Evolutionary conservation across 2,888 invertebrate genomes (phyloP), one percentile per base, ranked within the genome.

Genomic region (Luperina nickerlii): DNA sequence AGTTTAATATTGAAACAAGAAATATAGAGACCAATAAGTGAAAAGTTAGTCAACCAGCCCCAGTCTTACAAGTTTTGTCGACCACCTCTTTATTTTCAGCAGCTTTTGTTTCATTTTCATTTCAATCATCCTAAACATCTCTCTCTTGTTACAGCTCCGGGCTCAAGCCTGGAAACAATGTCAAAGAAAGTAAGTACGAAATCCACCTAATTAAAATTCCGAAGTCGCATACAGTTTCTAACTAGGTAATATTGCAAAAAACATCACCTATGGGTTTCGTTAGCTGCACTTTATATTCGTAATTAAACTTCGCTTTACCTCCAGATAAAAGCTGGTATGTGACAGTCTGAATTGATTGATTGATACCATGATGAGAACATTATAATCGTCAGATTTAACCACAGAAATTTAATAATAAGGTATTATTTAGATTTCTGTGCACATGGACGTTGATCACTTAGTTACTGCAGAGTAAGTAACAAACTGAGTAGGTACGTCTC

Each of bases 111-210:
- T 73, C 24, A 57, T 80, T 66, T 70, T 80, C 57, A 80, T 74
- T 66, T 32, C 5, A 66, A 81, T 66, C 74, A 81, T 48, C 38
- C 9, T 66, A 70, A 76, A 67, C 45, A 32, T 75, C 11, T 51
- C 4, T 80, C 60, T 81, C 54, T 80, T 79, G 79, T 79, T 79
- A 11, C 79, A 79, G 79, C 74, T 80, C 48, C 80, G 80, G 62
- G 62, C 67, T 18, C 51, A 67, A 38, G 81, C 80, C 15, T 81
- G 79, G 79, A 66, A 80, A 51, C 74, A 79, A 81, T 81, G 81
- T 54, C 51, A 74, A 68, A 80, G 75, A 24, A 67, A 67, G 81
- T 80, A 68, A 80, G 79, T 76, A 65, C 62, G 42, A 62, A 51
- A 63, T 42, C 20, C 4, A 74, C 4, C 20, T 74, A 57, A 15